Evolutionary conservation across 1,140 invertebrate species (phyloP).

Genomic region (Drosophila willistoni): DNA sequence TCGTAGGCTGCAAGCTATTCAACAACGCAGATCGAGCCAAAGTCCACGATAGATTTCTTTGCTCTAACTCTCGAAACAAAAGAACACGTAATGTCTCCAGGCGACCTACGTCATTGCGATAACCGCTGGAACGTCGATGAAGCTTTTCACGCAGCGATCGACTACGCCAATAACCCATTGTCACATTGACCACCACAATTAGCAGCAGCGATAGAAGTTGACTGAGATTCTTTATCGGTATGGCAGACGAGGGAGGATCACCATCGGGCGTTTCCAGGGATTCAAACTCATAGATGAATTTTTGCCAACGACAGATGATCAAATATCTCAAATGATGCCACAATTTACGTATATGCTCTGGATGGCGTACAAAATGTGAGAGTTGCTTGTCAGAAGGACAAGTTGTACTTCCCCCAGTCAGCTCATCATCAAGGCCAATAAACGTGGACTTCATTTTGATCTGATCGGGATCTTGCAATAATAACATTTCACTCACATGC

Average conservation of each 20-base stretch:
- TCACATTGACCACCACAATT: constrained; percentile 74
- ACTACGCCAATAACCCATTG: constrained; percentile 59
- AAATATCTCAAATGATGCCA: constrained; percentile 87
- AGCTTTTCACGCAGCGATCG: constrained; percentile 47
- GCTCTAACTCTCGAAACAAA: constrained; percentile 82
- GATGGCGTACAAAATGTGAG: constrained; percentile 84
- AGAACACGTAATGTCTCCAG: constrained; percentile 67
- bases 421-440: constrained; percentile 40
- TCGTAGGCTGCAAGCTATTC: constrained; percentile 82
- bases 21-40: constrained; percentile 72
- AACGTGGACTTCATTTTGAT: constrained; percentile 20
- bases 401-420: background rate
- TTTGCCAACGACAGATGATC: constrained; percentile 90
- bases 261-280: constrained; percentile 87
- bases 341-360: constrained; percentile 87
- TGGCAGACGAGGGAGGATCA: constrained; percentile 47
- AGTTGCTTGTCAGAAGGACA: constrained; percentile 37
- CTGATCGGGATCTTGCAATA: constrained; percentile 83
- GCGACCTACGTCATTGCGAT: constrained; percentile 46
- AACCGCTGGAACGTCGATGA: constrained; percentile 40
- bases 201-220: constrained; percentile 67
- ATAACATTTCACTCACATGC: constrained; percentile 89
- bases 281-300: constrained; percentile 90
- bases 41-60: constrained; percentile 64
- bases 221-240: constrained; percentile 54